Evolutionary conservation across 2,113 vertebrate species (phyloP).

Genomic region (pig (Sus scrofa)): DNA sequence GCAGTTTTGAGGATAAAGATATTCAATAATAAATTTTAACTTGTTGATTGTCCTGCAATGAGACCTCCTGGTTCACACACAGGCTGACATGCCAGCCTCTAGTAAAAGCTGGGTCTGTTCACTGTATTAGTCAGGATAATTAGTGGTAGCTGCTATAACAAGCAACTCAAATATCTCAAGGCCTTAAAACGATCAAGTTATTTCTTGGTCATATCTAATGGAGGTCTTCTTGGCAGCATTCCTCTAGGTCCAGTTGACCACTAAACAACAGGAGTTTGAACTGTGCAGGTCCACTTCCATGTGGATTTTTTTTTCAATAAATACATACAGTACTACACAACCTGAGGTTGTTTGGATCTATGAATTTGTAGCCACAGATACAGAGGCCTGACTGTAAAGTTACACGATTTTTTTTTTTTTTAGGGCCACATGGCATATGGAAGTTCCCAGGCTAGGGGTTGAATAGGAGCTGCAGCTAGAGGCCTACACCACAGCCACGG

Average conservation of each 20-base stretch:
- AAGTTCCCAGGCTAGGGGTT: no score
- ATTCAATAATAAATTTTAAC: not conserved
- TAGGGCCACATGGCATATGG: no score
- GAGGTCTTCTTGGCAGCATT: not conserved
- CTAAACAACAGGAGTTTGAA: not conserved
- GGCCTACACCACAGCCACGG: no score
- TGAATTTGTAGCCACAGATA: not conserved
- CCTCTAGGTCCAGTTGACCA: not conserved
- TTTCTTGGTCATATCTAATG: not conserved
- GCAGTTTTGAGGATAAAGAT: not conserved
- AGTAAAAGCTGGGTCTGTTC: not conserved
- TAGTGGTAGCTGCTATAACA: constrained; percentile 7
- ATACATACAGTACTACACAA: not conserved
- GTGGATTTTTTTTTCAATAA: not conserved
- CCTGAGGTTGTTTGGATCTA: not conserved
- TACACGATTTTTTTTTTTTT: not conserved
- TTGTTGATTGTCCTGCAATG: not conserved
- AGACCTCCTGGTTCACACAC: not conserved
- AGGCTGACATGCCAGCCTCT: not conserved
- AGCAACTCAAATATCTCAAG: not conserved
- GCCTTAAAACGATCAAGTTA: not conserved
- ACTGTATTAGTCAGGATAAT: not conserved
- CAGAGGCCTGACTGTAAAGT: not conserved
- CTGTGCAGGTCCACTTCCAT: not conserved
- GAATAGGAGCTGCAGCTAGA: no score